Percentiles rank a stretch among this genome's conserved stretches.
phyloP scores from a whole-genome alignment of 2,113 vertebrate species.

The Lepus europaeus region DNA sequence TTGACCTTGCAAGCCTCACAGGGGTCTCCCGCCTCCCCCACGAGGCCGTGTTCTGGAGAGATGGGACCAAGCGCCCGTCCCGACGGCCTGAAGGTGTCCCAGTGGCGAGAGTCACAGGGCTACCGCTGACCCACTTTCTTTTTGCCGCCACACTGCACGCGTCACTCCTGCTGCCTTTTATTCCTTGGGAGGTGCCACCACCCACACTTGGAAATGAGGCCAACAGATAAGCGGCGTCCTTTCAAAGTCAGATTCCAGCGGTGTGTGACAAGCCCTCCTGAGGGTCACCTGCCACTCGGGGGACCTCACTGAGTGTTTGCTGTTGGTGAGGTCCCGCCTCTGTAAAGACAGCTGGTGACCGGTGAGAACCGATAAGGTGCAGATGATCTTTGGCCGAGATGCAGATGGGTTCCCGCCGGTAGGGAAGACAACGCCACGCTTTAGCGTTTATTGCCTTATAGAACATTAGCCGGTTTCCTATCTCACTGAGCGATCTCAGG shows the following conservation, averaged over 20 bases:
- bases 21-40: not conserved
- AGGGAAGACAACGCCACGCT: not conserved
- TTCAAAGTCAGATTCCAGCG: slow-evolving; percentile 64
- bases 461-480: not conserved
- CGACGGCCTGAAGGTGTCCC: not conserved
- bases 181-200: slow-evolving; percentile 26
- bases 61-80: not conserved
- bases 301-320: slow-evolving; percentile 58
- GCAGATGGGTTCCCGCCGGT: slow-evolving; percentile 26
- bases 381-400: slow-evolving; percentile 38
- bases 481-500: not conserved
- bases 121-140: not conserved
- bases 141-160: not conserved
- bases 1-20: not conserved
- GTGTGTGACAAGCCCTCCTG: slow-evolving; percentile 28
- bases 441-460: not conserved
- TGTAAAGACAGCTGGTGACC: slow-evolving; percentile 29
- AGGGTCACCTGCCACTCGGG: slow-evolving; percentile 41
- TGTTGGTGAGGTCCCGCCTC: slow-evolving; percentile 58
- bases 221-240: slow-evolving; percentile 42
- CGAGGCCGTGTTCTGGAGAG: not conserved
- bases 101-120: not conserved
- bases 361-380: slow-evolving; percentile 46
- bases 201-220: slow-evolving; percentile 44
- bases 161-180: not conserved